Base-by-base conservation (phyloP, 1,140 invertebrate species). In the Trichonephila clavata region DNA sequence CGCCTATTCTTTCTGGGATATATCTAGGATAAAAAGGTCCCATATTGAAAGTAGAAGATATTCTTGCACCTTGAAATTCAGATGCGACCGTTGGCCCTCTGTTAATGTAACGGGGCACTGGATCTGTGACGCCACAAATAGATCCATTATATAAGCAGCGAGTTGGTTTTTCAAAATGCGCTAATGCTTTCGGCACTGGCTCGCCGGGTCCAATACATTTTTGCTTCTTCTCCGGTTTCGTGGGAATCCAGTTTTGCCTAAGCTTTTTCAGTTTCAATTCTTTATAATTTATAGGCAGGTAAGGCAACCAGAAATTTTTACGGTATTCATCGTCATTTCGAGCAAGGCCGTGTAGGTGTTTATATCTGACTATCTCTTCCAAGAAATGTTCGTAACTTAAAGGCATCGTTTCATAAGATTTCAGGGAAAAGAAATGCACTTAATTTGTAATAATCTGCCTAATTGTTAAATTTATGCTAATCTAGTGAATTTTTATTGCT, bases 51-150 rank as follows among this genome's bases (percentile, higher is more conserved):
- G 13, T 13, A 16, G 61, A 1, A 27, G 20, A 16, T 6, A 57
- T 65, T 57, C 90, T 50, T 4, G 90, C 81, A 3, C 90, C 90
- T 71, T 86, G 90, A 68, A 92, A 92, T 27, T 92, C 90, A 68
- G 59, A 83, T 5, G 90, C 81, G 18, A 18, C 16, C 1, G 77
- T 6, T 7, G 81, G 80, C 0, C 81, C 81, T 39, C 81, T 84
- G 18, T 81, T 84, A n/a, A 92, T 86, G 21, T 63, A 92, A 2
- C 43, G 32, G 20, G 90, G 90, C 20, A 57, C 43, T 16, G 81
- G 60, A 4, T 84, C 61, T 6, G 43, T 20, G 43, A 91, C 77
- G 0, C 89, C 89, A 24, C 24, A 27, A n/a, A 91, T 63, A 7
- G 18, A 43, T 39, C 89, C 89, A 0, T 83, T 83, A 20, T n/a